These are phyloP conservation scores for Sycon ciliatum DNA, from an alignment of 37 sponge, comb jelly and placozoan species.

Conservation along the genomic window DNA sequence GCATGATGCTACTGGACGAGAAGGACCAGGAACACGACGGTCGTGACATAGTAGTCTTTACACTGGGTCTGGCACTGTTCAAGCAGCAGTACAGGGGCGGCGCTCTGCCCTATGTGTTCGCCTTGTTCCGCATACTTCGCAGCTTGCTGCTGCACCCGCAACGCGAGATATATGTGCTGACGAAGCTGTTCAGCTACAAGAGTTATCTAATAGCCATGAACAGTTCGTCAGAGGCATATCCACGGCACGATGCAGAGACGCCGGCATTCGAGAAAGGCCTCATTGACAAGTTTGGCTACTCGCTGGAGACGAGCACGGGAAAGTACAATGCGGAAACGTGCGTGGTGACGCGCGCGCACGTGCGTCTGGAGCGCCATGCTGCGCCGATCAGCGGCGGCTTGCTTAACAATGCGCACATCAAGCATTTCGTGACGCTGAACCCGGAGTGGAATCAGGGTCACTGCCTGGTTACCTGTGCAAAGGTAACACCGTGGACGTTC, in stretches of 20 bases:
- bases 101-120: slow-evolving; percentile 35
- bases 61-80: slow-evolving; percentile 53
- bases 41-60: neutral
- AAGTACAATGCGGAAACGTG: slow-evolving; percentile 36
- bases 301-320: slow-evolving; percentile 11
- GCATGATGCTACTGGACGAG: slow-evolving; percentile 45
- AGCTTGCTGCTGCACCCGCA: slow-evolving; percentile 37
- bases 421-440: slow-evolving; percentile 47
- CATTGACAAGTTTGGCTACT: slow-evolving; percentile 41
- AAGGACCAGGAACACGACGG: slow-evolving; percentile 15
- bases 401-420: slow-evolving; percentile 55
- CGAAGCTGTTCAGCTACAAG: slow-evolving; percentile 71
- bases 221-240: slow-evolving; percentile 17
- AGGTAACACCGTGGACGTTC: slow-evolving; percentile 25
- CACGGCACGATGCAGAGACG: slow-evolving; percentile 41
- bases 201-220: slow-evolving; percentile 38
- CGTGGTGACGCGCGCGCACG: slow-evolving; percentile 34
- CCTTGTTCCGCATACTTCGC: neutral
- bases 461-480: slow-evolving; percentile 26
- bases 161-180: slow-evolving; percentile 44
- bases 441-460: slow-evolving; percentile 59
- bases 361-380: slow-evolving; percentile 22
- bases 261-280: slow-evolving; percentile 37
- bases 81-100: slow-evolving; percentile 49
- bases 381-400: slow-evolving; percentile 23